Evolutionary conservation across 2,888 invertebrate species (phyloP), one percentile per base, ranked within the genome.

Genomic region (Scrobipalpa atriplicella): DNA sequence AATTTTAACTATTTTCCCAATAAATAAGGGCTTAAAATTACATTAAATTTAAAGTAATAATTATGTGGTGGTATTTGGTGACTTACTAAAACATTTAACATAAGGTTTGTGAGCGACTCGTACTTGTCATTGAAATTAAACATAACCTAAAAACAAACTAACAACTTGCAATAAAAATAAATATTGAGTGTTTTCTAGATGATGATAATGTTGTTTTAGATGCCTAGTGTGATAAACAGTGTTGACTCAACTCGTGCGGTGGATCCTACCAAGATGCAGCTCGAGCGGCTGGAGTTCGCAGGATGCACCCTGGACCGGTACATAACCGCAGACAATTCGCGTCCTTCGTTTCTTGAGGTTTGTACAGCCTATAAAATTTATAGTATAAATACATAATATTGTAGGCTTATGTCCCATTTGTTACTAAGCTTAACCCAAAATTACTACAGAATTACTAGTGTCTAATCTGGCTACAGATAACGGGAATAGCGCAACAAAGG

Each of bases 301-400:
- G 96, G 96, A 52, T 95, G 95, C 82, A 95, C 96, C 87, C 91
- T 98, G 51, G 97, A 98, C 83, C 95, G 95, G 86, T 95, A 96
- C 75, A 93, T 96, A 72, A 87, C 87, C 67, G 90, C 93, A 66
- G 97, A 97, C 84, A 95, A 94, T 85, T 94, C 94, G 84, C 95
- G 95, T 83, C 96, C 96, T 77, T 94, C 95, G 54, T 93, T 96
- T 78, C 88, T 95, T 70, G 96, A 96, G 88, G 93, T 93, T 75
- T 75, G 80, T 78, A 29, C 16, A 61, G 10, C 10, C 9, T 16
- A 10, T 3, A 52, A 52, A 10, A 19, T n/a, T n/a, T n/a, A n/a
- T n/a, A n/a, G n/a, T 52, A 6, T 0, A 7, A 19, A 11, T 52
- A 10, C 6, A 8, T 19, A 16, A 2, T 16, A n/a, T n/a, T n/a